These are phyloP conservation scores for Rhipidura dahli DNA, from an alignment of 2,113 vertebrate species.

Conservation along the genomic window DNA sequence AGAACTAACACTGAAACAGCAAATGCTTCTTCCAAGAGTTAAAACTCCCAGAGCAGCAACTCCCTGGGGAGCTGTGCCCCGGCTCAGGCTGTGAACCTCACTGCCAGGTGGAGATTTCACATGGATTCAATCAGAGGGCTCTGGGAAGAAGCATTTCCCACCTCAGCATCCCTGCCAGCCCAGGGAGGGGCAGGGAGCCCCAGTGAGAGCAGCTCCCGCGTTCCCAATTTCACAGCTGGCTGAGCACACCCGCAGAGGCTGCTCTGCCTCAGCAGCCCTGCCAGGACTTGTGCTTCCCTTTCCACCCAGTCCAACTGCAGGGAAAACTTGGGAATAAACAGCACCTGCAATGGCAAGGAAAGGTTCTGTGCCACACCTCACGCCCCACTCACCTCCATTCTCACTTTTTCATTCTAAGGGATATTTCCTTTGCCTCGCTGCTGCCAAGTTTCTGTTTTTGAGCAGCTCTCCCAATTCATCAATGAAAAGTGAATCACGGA, in stretches of 20 bases:
- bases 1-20: not conserved
- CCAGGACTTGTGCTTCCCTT: not conserved
- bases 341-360: not conserved
- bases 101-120: not conserved
- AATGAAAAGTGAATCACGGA: not conserved
- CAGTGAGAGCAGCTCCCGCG: not conserved
- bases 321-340: not conserved
- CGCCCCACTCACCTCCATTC: rapidly evolving
- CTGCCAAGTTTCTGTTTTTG: not conserved
- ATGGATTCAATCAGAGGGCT: not conserved
- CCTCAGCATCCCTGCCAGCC: not conserved
- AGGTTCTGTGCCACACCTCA: not conserved
- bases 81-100: not conserved
- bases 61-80: not conserved
- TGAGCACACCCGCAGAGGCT: not conserved
- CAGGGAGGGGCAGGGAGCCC: not conserved
- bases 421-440: not conserved
- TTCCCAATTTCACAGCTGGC: conserved; percentile 34
- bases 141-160: not conserved
- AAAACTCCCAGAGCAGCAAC: not conserved
- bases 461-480: not conserved
- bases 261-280: not conserved
- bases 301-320: not conserved
- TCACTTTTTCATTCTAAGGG: not conserved
- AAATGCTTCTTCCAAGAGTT: not conserved